A percentile compares a stretch with the other conserved stretches of the same genome.
Conservation (phyloP, 2,113 vertebrate genomes). For the Danionella cerebrum region DNA sequence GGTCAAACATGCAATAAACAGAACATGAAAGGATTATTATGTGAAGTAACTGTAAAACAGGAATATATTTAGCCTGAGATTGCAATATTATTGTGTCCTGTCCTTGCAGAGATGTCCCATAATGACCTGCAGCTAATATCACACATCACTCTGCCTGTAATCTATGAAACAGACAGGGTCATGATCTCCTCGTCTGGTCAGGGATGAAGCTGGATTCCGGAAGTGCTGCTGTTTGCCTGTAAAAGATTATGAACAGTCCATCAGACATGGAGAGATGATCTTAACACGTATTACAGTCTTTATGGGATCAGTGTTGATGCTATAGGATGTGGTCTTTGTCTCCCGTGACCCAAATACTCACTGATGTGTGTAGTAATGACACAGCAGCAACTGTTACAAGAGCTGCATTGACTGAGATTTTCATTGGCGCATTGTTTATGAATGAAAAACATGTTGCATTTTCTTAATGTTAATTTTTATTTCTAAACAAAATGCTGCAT, state of each 20-base stretch:
- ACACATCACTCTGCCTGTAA: background rate
- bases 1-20: no score
- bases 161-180: background rate
- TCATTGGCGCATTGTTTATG: background rate
- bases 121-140: background rate
- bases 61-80: background rate
- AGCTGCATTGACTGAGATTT: background rate
- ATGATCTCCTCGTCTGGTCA: background rate
- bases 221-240: background rate
- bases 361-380: slow-evolving; percentile 47
- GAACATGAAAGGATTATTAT: no score
- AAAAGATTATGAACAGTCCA: background rate
- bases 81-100: background rate
- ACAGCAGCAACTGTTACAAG: background rate
- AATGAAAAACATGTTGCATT: background rate
- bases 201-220: background rate
- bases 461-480: no score
- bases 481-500: no score
- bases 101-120: background rate
- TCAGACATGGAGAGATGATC: background rate
- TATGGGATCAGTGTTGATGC: background rate
- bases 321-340: slow-evolving; percentile 28
- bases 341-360: slow-evolving; percentile 62
- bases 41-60: no score
- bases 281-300: background rate